Base-by-base conservation (phyloP, 2,888 invertebrate species). In the Globia sparganii region DNA sequence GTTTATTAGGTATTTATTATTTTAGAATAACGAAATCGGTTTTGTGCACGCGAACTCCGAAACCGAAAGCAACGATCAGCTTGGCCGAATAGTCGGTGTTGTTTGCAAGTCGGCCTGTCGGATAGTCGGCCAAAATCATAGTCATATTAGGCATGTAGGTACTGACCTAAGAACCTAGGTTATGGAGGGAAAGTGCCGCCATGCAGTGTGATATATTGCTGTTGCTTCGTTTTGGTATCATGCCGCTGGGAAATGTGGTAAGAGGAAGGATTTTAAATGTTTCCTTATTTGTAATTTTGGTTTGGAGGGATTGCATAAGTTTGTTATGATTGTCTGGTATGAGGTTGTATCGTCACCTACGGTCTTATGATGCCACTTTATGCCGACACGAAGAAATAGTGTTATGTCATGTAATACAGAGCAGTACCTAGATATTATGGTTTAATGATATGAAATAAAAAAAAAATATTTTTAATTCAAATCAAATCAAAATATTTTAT, bases 101-200 rank as follows among this genome's bases (percentile, higher is more conserved):
- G 13, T 21, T 28, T 66, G 21, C 21, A 25, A 5, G n/a, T 49
- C 1, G 49, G 28, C 21, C 28, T 11, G 31, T 15, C 31, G 25
- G 25, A 15, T 31, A 15, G 8, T 67, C 49, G 25, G 49, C 34
- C n/a, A 11, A n/a, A 67, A 9, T 25, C 4, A 31, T 9, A 67
- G 18, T 34, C 0, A 0, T 68, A 68, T 1, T 15, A 3, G 34
- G 0, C n/a, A 34, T 2, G 31, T 53, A 6, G 18, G 34, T 34
- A 53, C 15, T 3, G 25, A 25, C 34, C 25, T 53, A n/a, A 62
- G 11, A 59, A 31, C 28, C 9, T 62, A 53, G n/a, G 21, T 31
- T 40, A 37, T 13, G 21, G 34, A 37, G 66, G 40, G 83, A 83
- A 83, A 83, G 85, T 70, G 69, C 64, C 8, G 2, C 43, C 71